These are phyloP conservation scores for Drosophila ananassae DNA, from an alignment of 1,140 invertebrate species.

Conservation along the genomic window DNA sequence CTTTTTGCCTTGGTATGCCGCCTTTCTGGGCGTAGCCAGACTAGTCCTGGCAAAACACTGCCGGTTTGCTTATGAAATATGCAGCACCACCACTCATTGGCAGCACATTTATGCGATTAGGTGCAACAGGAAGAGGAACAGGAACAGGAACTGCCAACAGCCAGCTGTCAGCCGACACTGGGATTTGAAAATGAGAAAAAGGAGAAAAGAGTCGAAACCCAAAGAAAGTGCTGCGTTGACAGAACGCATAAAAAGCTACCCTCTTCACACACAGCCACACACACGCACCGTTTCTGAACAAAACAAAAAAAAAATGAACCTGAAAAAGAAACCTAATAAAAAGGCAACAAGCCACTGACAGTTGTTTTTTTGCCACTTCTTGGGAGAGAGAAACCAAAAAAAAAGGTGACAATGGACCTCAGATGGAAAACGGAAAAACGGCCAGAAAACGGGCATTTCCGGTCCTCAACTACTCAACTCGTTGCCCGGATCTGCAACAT, in stretches of 20 bases:
- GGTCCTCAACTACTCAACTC: slow-evolving; percentile 29
- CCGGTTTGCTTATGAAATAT: slow-evolving; percentile 75
- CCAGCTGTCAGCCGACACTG: slow-evolving; percentile 50
- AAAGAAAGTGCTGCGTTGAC: slow-evolving; percentile 69
- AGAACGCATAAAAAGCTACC: slow-evolving; percentile 60
- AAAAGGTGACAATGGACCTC: slow-evolving; percentile 73
- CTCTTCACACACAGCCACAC: slow-evolving; percentile 32
- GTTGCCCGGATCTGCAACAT: slow-evolving; percentile 58
- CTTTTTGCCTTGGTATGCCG: slow-evolving; percentile 45
- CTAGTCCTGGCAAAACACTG: slow-evolving; percentile 25
- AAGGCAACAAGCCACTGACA: slow-evolving; percentile 78
- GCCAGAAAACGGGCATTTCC: slow-evolving; percentile 70
- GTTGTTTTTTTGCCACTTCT: slow-evolving; percentile 59
- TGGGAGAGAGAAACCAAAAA: slow-evolving; percentile 24
- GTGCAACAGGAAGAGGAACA: slow-evolving; percentile 62
- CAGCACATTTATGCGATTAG: slow-evolving; percentile 80
- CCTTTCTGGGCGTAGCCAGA: slow-evolving; percentile 1
- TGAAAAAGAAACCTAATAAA: slow-evolving; percentile 51
- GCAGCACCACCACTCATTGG: slow-evolving; percentile 72
- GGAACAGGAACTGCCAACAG: slow-evolving; percentile 44
- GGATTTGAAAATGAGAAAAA: slow-evolving; percentile 24
- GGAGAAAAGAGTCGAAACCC: slow-evolving; percentile 6
- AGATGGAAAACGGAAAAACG: slow-evolving; percentile 49
- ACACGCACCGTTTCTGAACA: background rate
- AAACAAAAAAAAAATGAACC: slow-evolving; percentile 15